These are phyloP conservation scores for Myotis myotis DNA, from an alignment of 2,797 vertebrate species.

Conservation along the genomic window DNA sequence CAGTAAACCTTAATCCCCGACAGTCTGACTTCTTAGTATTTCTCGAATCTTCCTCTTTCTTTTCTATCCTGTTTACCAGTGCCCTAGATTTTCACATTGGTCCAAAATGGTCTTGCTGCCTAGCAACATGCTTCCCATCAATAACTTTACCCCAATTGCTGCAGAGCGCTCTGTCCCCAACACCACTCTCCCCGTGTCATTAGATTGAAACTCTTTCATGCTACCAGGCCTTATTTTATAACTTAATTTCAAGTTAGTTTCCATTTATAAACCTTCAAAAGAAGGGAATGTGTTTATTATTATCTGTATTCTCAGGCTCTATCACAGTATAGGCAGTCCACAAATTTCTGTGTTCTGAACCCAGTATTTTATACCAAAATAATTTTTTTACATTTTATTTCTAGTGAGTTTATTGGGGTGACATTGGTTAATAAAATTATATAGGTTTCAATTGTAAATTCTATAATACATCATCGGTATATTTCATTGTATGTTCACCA, in stretches of 20 bases:
- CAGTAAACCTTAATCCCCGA: not conserved
- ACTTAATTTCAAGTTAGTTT: slow-evolving; percentile 34
- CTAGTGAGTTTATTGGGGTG: not conserved
- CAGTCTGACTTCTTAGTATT: not conserved
- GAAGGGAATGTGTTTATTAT: not conserved
- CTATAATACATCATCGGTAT: not conserved
- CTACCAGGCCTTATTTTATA: not conserved
- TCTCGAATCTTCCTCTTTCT: not conserved
- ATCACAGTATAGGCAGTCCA: not conserved
- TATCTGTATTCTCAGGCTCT: not conserved
- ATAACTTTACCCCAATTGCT: not conserved
- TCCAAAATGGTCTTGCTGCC: not conserved
- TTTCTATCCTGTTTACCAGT: not conserved
- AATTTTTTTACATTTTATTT: not conserved
- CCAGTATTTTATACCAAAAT: not conserved
- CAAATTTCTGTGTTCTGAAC: not conserved
- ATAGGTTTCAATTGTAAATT: not conserved
- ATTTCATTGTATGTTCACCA: not conserved
- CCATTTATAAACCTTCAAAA: not conserved
- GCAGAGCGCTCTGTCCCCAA: not conserved
- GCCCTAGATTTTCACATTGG: not conserved
- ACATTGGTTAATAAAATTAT: not conserved
- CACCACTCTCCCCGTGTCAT: not conserved
- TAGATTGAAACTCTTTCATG: not conserved
- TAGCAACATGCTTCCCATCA: not conserved